Base-by-base conservation (phyloP, 2,888 invertebrate genomes). In the Schrankia costaestrigalis region DNA sequence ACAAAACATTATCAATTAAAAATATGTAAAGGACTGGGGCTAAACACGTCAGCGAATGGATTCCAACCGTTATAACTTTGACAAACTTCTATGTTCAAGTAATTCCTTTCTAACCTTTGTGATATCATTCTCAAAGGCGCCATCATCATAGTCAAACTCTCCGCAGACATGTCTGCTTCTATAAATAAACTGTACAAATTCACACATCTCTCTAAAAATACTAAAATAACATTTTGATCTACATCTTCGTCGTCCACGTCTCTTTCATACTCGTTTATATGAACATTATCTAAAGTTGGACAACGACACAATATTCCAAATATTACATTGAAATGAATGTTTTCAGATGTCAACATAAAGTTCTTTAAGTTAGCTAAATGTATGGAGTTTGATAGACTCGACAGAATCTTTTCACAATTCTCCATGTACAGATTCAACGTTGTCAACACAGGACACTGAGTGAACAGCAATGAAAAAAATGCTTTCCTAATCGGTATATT, bases 41-140 rank as follows among this genome's bases (percentile, higher is more conserved):
- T 71, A 42, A 71, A 71, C 1, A 72, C 68, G 35, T 71, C 70
- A 9, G 49, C 61, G 35, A 69, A 72, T 3, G 66, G 67, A 41
- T 71, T 71, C 62, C 64, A 70, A n/a, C 66, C 64, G 11, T 60
- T 50, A 26, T 59, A 62, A 12, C 60, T 57, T 17, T 63, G 58
- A 30, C 68, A 60, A 0, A 71, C 63, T 38, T 71, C 64, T 3
- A 72, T 38, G 33, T 42, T 47, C 10, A 72, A 45, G 15, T 69
- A 46, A 21, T 62, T 44, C 11, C 56, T 52, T 2, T 40, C 49
- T 2, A 54, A 38, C n/a, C 18, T 38, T 22, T 71, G 66, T 3
- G 62, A 58, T 3, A 41, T 38, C 11, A 46, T 50, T 30, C 52
- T 47, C 2, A 71, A 15, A 11, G 62, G 48, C 0, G 53, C 36